Evolutionary conservation across 2,797 vertebrate genomes (phyloP).

Genomic region (Tadarida brasiliensis): DNA sequence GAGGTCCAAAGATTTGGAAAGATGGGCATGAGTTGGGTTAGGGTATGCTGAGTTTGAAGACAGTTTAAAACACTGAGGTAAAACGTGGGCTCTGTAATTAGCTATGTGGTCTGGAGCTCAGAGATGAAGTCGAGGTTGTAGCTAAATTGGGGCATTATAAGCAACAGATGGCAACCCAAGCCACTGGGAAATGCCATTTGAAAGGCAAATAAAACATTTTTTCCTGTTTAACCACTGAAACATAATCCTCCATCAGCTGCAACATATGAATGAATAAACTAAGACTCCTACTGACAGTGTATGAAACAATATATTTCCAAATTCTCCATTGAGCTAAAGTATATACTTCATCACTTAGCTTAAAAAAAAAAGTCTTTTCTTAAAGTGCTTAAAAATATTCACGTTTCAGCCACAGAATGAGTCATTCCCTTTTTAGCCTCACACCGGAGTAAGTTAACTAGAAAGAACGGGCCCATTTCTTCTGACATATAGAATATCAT

Average conservation of each 20-base stretch:
- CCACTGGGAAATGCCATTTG: constrained; percentile 71
- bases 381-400: constrained; percentile 31
- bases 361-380: constrained; percentile 8
- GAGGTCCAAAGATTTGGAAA: background rate
- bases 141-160: constrained; percentile 67
- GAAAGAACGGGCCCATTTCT: background rate
- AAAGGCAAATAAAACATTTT: constrained; percentile 72
- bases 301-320: constrained; percentile 6
- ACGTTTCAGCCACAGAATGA: background rate
- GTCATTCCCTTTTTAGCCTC: background rate
- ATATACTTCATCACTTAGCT: constrained; percentile 11
- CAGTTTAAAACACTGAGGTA: background rate
- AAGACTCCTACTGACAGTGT: constrained; percentile 28
- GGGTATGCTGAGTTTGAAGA: background rate
- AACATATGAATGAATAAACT: constrained; percentile 59
- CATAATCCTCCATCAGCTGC: constrained; percentile 62
- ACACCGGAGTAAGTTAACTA: background rate
- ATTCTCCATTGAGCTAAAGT: constrained; percentile 14
- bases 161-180: constrained; percentile 71
- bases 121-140: constrained; percentile 50
- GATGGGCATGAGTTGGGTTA: background rate
- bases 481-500: background rate
- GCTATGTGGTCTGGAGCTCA: constrained; percentile 8
- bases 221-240: constrained; percentile 63
- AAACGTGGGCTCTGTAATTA: background rate